These are phyloP conservation scores for Sporophila hypoxantha DNA, from an alignment of 2,113 vertebrate genomes.

Conservation along the genomic window DNA sequence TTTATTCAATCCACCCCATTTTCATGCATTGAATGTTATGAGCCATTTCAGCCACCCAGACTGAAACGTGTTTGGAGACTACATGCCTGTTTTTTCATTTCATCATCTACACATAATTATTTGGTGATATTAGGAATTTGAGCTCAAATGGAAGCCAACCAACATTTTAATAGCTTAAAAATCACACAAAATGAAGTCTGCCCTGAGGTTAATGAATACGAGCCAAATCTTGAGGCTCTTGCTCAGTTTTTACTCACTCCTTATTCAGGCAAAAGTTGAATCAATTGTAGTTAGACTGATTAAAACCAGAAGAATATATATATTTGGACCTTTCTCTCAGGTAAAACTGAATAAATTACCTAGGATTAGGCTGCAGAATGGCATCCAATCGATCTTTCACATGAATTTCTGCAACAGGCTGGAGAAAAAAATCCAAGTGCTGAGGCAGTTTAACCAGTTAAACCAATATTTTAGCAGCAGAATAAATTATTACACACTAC, in stretches of 20 bases:
- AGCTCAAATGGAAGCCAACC: slow-evolving; percentile 52
- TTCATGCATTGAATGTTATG: slow-evolving; percentile 59
- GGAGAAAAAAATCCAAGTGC: neutral
- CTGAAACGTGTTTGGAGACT: slow-evolving; percentile 51
- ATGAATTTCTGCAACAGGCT: neutral
- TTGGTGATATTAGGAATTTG: slow-evolving; percentile 56
- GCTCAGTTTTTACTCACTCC: slow-evolving; percentile 7
- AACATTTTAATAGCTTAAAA: slow-evolving; percentile 59
- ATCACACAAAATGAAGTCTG: slow-evolving; percentile 45
- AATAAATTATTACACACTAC: slow-evolving; percentile 9
- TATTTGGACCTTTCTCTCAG: slow-evolving; percentile 33
- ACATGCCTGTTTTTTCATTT: slow-evolving; percentile 51
- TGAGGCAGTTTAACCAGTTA: neutral
- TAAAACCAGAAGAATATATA: slow-evolving; percentile 44
- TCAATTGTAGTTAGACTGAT: slow-evolving; percentile 43
- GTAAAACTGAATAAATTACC: slow-evolving; percentile 48
- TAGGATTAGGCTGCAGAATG: slow-evolving; percentile 42
- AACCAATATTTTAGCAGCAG: slow-evolving; percentile 14
- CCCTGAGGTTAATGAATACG: slow-evolving; percentile 54
- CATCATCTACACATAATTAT: slow-evolving; percentile 64
- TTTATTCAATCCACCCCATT: slow-evolving; percentile 71
- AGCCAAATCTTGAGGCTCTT: slow-evolving; percentile 48
- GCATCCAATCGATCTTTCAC: slow-evolving; percentile 31
- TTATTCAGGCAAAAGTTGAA: slow-evolving; percentile 51
- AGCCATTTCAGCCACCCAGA: slow-evolving; percentile 61